A percentile compares a stretch with the other conserved stretches of the same genome.
Conservation (phyloP, 2,797 vertebrate species). For the Carapus acus region DNA sequence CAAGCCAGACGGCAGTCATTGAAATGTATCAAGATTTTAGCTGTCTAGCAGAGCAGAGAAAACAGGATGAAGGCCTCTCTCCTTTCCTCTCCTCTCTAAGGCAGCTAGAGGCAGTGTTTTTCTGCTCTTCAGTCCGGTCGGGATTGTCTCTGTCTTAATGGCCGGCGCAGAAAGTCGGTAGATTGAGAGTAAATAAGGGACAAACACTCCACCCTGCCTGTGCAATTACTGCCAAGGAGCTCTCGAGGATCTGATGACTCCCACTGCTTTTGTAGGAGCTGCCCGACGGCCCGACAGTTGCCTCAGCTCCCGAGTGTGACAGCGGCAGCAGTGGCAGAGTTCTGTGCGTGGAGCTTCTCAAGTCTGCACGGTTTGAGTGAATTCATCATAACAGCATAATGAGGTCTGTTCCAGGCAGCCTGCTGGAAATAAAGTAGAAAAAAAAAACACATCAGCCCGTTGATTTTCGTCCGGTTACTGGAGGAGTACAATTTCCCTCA, state of each 20-base stretch:
- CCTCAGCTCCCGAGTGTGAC: too few species aligned
- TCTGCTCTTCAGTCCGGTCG: slow-evolving; percentile 3
- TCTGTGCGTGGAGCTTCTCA: too few species aligned
- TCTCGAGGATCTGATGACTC: neutral
- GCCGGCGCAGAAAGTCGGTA: slow-evolving; percentile 9
- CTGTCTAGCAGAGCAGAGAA: slow-evolving; percentile 26
- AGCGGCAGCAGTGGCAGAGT: too few species aligned
- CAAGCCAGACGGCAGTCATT: slow-evolving; percentile 15
- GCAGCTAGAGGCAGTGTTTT: slow-evolving; percentile 23
- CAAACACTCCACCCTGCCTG: neutral
- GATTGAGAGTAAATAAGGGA: neutral
- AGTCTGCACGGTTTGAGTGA: too few species aligned
- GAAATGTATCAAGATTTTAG: slow-evolving; percentile 34
- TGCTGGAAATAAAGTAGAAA: too few species aligned
- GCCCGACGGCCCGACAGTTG: neutral
- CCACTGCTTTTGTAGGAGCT: neutral
- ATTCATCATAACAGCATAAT: too few species aligned
- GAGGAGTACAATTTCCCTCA: too few species aligned
- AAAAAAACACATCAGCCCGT: too few species aligned
- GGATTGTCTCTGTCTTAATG: slow-evolving; percentile 10
- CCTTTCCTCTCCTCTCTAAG: slow-evolving; percentile 13
- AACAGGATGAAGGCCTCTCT: slow-evolving; percentile 28
- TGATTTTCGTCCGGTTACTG: too few species aligned
- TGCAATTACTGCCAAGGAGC: neutral
- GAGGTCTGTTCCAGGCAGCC: too few species aligned